These are phyloP conservation scores for Hemitrygon akajei DNA, from an alignment of 2,797 vertebrate genomes.

Conservation along the genomic window DNA sequence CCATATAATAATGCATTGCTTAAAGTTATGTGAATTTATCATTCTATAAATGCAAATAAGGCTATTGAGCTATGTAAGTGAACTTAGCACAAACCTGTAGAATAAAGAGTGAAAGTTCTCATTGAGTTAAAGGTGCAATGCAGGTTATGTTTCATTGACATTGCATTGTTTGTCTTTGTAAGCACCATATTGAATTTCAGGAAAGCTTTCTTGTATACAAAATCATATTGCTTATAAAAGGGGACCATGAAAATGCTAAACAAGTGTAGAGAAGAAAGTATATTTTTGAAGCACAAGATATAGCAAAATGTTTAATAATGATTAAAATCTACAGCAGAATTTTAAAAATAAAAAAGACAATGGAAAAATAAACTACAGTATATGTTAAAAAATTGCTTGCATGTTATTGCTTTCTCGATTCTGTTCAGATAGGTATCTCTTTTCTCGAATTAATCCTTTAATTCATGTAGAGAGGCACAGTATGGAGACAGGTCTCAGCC, in stretches of 20 bases:
- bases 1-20: not conserved
- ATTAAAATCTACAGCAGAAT: not conserved
- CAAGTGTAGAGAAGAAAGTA: not conserved
- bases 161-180: not conserved
- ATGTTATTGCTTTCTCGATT: not conserved
- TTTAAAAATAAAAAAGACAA: not conserved
- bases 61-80: not conserved
- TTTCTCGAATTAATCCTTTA: not conserved
- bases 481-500: too few species aligned
- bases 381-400: not conserved
- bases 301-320: not conserved
- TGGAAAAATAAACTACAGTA: not conserved
- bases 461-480: too few species aligned
- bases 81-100: not conserved
- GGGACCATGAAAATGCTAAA: not conserved
- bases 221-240: not conserved
- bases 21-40: not conserved
- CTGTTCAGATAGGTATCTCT: too few species aligned
- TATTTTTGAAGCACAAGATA: conserved; percentile 2
- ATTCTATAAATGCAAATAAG: not conserved
- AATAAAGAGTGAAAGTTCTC: not conserved
- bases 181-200: not conserved
- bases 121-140: not conserved
- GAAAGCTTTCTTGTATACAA: not conserved
- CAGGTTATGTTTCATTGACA: conserved; percentile 7